A percentile compares a stretch with the other conserved stretches of the same genome.
Evolutionary conservation across 1,140 invertebrate species (phyloP).

Genomic region (Drosophila leontia): DNA sequence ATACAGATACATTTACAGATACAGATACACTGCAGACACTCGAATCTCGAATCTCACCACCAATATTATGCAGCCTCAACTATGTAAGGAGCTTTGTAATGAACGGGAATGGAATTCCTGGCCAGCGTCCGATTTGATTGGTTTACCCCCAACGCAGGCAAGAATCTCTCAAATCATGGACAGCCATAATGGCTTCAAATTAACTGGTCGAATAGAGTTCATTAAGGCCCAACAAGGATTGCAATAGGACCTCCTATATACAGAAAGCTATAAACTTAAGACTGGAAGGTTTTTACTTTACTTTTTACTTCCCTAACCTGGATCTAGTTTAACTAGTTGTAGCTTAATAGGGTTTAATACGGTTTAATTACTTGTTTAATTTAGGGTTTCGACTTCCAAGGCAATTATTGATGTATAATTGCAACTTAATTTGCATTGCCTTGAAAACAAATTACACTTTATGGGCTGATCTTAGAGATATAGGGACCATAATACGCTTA

Average conservation of each 20-base stretch:
- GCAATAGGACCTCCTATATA: conserved; percentile 13
- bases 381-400: neutral
- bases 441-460: neutral
- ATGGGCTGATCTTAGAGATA: neutral
- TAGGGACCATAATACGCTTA: neutral
- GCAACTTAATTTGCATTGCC: neutral
- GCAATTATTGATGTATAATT: neutral
- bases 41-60: conserved; percentile 1
- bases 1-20: neutral
- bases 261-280: neutral
- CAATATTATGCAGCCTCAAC: conserved; percentile 8
- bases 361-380: neutral
- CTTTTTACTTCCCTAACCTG: neutral
- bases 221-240: conserved; percentile 1
- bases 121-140: conserved; percentile 27
- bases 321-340: neutral
- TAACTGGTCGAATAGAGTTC: neutral
- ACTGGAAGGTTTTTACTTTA: neutral
- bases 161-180: conserved; percentile 2
- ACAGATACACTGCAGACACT: neutral
- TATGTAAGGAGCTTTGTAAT: conserved; percentile 33
- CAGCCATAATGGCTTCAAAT: conserved; percentile 15
- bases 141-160: conserved; percentile 18
- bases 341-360: neutral
- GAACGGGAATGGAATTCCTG: conserved; percentile 32